Conservation (phyloP, 2,797 vertebrate species). For the Cercopithecus petaurista region DNA sequence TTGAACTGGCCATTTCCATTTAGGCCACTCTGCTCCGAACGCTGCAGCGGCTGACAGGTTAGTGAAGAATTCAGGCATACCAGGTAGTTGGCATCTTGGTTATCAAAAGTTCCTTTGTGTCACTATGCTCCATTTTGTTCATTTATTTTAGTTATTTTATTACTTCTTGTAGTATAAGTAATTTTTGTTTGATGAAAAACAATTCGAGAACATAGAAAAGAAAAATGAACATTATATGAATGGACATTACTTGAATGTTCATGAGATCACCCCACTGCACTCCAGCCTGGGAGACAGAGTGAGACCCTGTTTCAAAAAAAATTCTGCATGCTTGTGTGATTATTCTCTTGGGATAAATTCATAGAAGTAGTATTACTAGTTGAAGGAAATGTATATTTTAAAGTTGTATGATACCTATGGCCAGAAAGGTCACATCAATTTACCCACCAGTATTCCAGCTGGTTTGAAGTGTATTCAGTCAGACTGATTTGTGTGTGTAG, state of each 20-base stretch:
- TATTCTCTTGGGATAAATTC: not conserved
- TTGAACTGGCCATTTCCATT: rapidly evolving
- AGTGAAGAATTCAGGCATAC: not conserved
- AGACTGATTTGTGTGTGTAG: not conserved
- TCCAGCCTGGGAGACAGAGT: not conserved
- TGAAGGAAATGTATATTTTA: not conserved
- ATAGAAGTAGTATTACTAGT: not conserved
- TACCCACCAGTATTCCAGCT: not conserved
- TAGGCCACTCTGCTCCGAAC: not conserved
- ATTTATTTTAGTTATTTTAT: not conserved
- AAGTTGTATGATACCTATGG: not conserved
- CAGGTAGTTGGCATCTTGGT: too few relatives aligned
- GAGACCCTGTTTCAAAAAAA: not conserved
- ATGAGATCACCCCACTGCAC: not conserved
- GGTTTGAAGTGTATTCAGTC: not conserved
- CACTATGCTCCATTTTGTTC: not conserved
- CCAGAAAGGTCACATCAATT: not conserved
- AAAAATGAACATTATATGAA: not conserved
- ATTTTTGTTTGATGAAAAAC: not conserved
- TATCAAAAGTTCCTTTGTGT: not conserved
- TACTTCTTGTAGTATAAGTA: not conserved
- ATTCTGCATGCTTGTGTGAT: not conserved
- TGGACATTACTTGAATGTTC: not conserved
- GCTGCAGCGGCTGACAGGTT: not conserved
- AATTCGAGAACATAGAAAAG: not conserved